phyloP scores from a whole-genome alignment of 1,140 invertebrate genomes.

The Ridgeia piscesae region DNA sequence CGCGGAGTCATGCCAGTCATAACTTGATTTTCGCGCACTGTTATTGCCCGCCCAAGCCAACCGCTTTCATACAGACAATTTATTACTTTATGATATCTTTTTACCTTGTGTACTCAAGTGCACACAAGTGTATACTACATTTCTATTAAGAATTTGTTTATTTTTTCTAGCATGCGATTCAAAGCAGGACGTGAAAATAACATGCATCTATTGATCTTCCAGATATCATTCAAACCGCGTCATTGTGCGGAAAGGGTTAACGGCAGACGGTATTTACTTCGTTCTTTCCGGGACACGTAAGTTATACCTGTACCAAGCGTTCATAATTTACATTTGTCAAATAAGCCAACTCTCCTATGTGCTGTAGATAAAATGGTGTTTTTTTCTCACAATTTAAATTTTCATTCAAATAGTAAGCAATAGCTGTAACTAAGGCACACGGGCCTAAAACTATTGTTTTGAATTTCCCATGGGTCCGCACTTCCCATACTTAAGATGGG shows the following conservation, averaged over 20 bases:
- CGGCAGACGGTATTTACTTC: conserved; percentile 38
- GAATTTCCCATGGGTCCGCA: too few relatives aligned
- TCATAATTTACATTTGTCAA: too few relatives aligned
- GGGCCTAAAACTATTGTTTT: too few relatives aligned
- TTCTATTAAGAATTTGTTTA: too few relatives aligned
- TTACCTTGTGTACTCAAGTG: background rate
- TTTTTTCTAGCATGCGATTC: too few relatives aligned
- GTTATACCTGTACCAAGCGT: background rate
- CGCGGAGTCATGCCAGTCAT: background rate
- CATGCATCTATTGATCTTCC: conserved; percentile 16
- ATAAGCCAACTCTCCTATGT: too few relatives aligned
- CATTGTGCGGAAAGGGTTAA: conserved; percentile 37
- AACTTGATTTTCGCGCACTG: background rate
- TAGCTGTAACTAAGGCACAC: too few relatives aligned
- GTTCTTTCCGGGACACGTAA: conserved; percentile 27
- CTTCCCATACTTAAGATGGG: too few relatives aligned
- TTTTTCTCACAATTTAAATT: too few relatives aligned
- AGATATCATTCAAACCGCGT: conserved; percentile 42
- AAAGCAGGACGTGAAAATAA: too few relatives aligned
- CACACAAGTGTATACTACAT: background rate
- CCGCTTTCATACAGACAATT: background rate
- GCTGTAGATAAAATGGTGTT: too few relatives aligned
- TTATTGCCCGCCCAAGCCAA: background rate
- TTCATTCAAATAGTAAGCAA: too few relatives aligned
- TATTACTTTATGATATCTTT: background rate